Evolutionary conservation across 2,888 invertebrate species (phyloP), one percentile per base, ranked within the genome.

Genomic region (Mellilla xanthometata): DNA sequence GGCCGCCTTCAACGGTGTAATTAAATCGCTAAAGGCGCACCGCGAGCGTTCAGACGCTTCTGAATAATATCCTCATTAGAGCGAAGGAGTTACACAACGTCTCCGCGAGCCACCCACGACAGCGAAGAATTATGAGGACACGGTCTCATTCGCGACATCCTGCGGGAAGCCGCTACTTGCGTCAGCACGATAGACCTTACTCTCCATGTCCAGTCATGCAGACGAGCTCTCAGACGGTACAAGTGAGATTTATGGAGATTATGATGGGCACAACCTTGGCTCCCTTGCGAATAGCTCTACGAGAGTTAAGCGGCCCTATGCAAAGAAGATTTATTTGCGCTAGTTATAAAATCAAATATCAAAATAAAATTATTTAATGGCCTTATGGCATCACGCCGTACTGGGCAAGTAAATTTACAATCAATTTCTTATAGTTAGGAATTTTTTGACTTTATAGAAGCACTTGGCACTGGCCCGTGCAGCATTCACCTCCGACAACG

Each of bases 101-200:
- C 70, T 72, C 64, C 58, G 67, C 61, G 62, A 61, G 73, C 83
- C 78, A 81, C 83, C 83, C 81, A 83, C 83, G 78, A 74, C 72
- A 72, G 62, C 56, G 61, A 71, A 70, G 74, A 79, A 78, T 84
- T 84, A 87, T 81, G 81, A 86, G 85, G 86, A 85, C 88, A 88
- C 82, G 86, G 73, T 80, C 87, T 85, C 82, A 88, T 84, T 88
- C 84, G 72, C 78, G 75, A 86, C 88, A 87, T 89, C 88, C 88
- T 86, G 87, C 80, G 76, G 86, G 81, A 87, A 78, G 79, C 71
- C 61, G 74, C 68, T 72, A 81, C 82, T 87, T 85, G 81, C 81
- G 84, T 85, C 84, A 81, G 73, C 65, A 56, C 49, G 59, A 64
- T 80, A 75, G 81, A 81, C 81, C 85, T 80, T 78, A 80, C 75